Evolutionary conservation across 2,797 vertebrate genomes (phyloP).

Genomic region (Numenius phaeopus): DNA sequence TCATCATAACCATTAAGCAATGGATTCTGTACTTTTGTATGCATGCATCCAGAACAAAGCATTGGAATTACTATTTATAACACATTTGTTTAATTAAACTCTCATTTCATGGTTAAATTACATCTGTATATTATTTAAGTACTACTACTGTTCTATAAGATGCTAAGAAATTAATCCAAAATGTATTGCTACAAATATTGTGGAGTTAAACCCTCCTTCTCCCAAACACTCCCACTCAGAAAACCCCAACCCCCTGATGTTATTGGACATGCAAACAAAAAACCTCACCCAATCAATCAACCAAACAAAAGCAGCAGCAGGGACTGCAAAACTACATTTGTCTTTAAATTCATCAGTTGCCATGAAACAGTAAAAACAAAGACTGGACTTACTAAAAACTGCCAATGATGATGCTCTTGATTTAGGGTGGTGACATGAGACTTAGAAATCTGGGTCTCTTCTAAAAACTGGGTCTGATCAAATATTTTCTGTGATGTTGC

Average conservation of each 20-base stretch:
- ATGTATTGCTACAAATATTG: accelerated
- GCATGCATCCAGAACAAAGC: background rate
- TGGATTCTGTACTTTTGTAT: background rate
- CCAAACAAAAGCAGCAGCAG: background rate
- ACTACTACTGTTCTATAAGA: accelerated
- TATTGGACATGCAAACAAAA: background rate
- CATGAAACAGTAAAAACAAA: background rate
- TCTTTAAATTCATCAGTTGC: background rate
- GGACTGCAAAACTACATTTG: background rate
- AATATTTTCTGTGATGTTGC: slow-evolving; percentile 51
- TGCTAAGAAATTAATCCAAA: background rate
- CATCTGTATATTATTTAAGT: background rate
- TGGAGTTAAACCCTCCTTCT: background rate
- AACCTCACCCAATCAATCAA: background rate
- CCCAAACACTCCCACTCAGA: background rate
- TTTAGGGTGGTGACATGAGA: slow-evolving; percentile 73
- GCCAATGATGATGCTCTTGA: slow-evolving; percentile 72
- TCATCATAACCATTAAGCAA: background rate
- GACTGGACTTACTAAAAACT: slow-evolving; percentile 79
- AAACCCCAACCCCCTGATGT: background rate
- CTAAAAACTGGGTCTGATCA: slow-evolving; percentile 74
- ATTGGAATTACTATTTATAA: background rate
- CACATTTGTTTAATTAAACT: background rate
- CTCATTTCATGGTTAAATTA: background rate
- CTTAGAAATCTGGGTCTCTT: slow-evolving; percentile 57